phyloP scores from a whole-genome alignment of 2,888 invertebrate species.

The Fragum sueziense region DNA sequence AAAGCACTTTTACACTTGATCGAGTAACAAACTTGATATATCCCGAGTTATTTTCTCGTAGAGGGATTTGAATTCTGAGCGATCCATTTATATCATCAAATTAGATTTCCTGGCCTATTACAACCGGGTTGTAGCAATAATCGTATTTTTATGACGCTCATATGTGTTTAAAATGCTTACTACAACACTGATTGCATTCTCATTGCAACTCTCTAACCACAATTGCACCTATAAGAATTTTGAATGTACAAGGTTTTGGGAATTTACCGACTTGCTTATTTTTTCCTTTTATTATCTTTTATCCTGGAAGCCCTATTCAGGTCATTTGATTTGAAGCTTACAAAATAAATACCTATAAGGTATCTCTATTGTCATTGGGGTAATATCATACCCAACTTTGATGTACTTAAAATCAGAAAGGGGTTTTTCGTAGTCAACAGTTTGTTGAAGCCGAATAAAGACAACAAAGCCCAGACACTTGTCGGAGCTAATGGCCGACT shows the following conservation, averaged over 20 bases:
- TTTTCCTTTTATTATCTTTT: too few relatives aligned
- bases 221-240: too few relatives aligned
- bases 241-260: too few relatives aligned
- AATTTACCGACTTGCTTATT: too few relatives aligned
- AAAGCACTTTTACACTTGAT: too few relatives aligned
- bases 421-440: neutral
- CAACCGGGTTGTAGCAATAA: slow-evolving; percentile 1
- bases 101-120: slow-evolving; percentile 18
- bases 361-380: too few relatives aligned
- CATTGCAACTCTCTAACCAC: too few relatives aligned
- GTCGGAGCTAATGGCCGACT: neutral
- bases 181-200: neutral
- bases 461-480: neutral
- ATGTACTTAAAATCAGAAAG: too few relatives aligned
- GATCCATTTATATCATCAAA: slow-evolving; percentile 22
- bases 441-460: neutral
- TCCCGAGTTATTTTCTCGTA: neutral
- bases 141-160: neutral
- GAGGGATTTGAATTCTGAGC: neutral
- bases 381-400: too few relatives aligned
- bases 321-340: too few relatives aligned
- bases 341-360: too few relatives aligned
- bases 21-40: neutral
- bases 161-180: slow-evolving; percentile 1
- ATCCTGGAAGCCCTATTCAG: too few relatives aligned